Evolutionary conservation across 2,797 vertebrate genomes (phyloP).

Genomic region (Semaprochilodus insignis): DNA sequence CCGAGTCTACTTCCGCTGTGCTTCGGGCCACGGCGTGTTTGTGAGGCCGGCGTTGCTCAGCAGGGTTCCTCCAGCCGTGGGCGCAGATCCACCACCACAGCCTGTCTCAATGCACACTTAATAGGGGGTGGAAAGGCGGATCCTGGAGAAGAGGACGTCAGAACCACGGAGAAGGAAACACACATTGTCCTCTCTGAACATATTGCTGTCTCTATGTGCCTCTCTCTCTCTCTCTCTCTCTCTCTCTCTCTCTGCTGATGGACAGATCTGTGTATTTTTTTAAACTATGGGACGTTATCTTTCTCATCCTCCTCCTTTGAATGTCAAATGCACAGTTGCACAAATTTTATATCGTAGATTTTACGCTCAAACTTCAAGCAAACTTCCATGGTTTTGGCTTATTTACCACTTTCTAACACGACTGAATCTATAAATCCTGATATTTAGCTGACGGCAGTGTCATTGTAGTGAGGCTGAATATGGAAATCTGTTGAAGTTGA

Average conservation of each 20-base stretch:
- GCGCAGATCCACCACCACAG: slow-evolving; percentile 67
- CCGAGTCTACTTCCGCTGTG: slow-evolving; percentile 85
- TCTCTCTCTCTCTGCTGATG: slow-evolving; percentile 53
- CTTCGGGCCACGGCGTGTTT: slow-evolving; percentile 83
- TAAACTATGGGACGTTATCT: slow-evolving; percentile 65
- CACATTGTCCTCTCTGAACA: neutral
- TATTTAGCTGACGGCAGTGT: slow-evolving; percentile 33
- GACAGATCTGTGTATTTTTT: slow-evolving; percentile 61
- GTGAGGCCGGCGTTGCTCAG: slow-evolving; percentile 84
- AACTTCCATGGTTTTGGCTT: slow-evolving; percentile 49
- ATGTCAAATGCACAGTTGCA: slow-evolving; percentile 84
- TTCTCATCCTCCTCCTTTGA: slow-evolving; percentile 80
- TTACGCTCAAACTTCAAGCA: slow-evolving; percentile 49
- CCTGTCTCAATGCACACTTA: slow-evolving; percentile 42
- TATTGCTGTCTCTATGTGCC: neutral
- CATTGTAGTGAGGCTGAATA: slow-evolving; percentile 8
- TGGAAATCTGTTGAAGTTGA: slow-evolving; percentile 67
- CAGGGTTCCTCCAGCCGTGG: slow-evolving; percentile 76
- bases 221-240: slow-evolving; percentile 49
- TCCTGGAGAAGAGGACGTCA: neutral
- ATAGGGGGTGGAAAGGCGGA: slow-evolving; percentile 13
- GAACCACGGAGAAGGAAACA: neutral
- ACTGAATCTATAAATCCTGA: slow-evolving; percentile 47
- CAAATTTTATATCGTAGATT: slow-evolving; percentile 73
- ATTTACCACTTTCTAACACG: slow-evolving; percentile 66